phyloP scores from a whole-genome alignment of 1,140 invertebrate species.

The Thalassaphorura encarpata region DNA sequence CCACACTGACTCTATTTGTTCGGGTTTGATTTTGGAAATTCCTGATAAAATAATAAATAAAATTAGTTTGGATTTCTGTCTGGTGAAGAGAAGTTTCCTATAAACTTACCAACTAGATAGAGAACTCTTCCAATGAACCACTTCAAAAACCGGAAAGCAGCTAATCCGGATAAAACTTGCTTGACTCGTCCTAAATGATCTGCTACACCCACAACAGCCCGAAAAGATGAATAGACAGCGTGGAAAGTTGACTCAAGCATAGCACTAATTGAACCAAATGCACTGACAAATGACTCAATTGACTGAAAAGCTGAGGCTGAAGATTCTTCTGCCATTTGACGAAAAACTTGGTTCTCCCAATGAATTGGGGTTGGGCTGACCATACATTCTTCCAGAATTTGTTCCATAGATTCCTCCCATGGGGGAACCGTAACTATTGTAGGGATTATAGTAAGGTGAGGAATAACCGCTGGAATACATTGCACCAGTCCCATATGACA shows the following conservation, averaged over 20 bases:
- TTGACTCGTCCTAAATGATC: conserved; percentile 81
- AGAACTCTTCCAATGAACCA: conserved; percentile 68
- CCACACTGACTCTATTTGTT: conserved; percentile 28
- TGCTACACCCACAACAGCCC: conserved; percentile 86
- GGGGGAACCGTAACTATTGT: background rate
- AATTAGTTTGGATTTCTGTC: background rate
- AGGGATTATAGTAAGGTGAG: background rate
- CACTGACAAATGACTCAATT: conserved; percentile 82
- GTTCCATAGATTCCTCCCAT: too few relatives aligned
- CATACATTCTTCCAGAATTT: too few relatives aligned
- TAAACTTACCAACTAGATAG: conserved; percentile 52
- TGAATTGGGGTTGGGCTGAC: too few relatives aligned
- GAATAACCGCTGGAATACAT: conserved; percentile 4
- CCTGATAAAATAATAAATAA: conserved; percentile 12
- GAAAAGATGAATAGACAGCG: conserved; percentile 87
- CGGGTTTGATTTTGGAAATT: conserved; percentile 31
- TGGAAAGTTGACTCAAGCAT: conserved; percentile 95
- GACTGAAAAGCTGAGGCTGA: conserved; percentile 85
- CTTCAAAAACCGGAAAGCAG: conserved; percentile 62
- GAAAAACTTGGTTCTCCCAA: conserved; percentile 58
- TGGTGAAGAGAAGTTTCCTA: background rate
- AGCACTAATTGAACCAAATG: conserved; percentile 85
- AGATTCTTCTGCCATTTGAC: conserved; percentile 78
- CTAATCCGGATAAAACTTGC: conserved; percentile 73
- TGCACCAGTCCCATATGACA: conserved; percentile 11